Percentiles rank a stretch among this genome's conserved stretches.
phyloP scores from a whole-genome alignment of 2,888 invertebrate genomes.

The Octodonta nipae region DNA sequence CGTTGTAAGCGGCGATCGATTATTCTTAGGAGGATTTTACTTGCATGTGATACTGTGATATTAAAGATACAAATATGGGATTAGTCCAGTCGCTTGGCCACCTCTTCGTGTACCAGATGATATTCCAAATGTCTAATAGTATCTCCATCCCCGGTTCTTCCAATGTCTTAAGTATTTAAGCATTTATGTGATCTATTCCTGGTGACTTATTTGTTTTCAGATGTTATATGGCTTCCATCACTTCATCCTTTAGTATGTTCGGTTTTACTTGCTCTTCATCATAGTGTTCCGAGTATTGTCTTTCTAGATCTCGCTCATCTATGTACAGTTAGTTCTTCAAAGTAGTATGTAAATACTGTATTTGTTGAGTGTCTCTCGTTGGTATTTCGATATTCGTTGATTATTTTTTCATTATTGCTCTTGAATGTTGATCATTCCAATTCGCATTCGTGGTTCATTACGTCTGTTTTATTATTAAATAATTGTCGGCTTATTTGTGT shows the following conservation, averaged over 20 bases:
- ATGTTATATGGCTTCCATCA: no score
- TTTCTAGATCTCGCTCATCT: constrained; percentile 1
- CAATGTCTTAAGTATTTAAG: no score
- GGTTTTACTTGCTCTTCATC: background rate
- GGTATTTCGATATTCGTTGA: background rate
- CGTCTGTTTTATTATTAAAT: constrained; percentile 1
- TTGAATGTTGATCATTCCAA: constrained; percentile 1
- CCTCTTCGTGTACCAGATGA: background rate
- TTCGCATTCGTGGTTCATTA: constrained; percentile 1
- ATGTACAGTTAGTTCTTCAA: background rate
- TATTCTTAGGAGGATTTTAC: constrained; percentile 1
- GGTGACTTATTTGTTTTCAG: no score
- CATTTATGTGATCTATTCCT: no score
- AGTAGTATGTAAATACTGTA: background rate
- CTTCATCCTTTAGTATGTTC: constrained; percentile 1
- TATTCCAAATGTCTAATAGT: background rate
- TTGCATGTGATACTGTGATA: constrained; percentile 2
- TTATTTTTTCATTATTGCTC: constrained; percentile 1
- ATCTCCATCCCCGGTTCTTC: no score
- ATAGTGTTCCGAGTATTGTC: constrained; percentile 1
- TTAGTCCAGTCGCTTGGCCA: no score
- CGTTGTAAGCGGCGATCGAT: background rate
- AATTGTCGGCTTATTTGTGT: constrained; percentile 1
- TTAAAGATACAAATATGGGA: background rate
- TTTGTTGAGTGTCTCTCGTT: background rate